Conservation (phyloP, 2,888 invertebrate genomes). For the Crematogaster levior region DNA sequence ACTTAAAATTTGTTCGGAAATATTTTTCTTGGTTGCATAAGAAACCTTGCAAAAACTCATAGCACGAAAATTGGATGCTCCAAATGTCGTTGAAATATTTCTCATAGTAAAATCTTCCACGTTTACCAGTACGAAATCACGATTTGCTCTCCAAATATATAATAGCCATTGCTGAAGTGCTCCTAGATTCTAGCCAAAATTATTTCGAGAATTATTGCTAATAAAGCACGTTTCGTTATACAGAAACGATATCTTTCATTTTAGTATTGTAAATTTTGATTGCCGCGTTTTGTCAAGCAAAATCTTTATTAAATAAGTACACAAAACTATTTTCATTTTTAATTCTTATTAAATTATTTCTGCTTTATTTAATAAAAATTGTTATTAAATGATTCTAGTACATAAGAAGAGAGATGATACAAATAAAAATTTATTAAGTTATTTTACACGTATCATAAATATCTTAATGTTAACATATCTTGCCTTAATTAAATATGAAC, state of each 20-base stretch:
- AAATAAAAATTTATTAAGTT: not conserved
- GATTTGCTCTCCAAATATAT: conserved; percentile 22
- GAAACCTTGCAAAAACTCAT: not conserved
- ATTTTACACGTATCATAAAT: not conserved
- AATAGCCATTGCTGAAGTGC: not conserved
- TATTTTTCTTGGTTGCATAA: not conserved
- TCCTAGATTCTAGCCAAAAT: conserved; percentile 21
- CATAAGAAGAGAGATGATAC: not conserved
- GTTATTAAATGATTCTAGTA: not conserved
- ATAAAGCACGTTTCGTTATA: not conserved
- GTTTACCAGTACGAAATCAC: not conserved
- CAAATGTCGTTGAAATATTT: not conserved
- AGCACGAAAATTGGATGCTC: not conserved
- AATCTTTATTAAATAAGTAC: not conserved
- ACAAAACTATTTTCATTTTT: not conserved
- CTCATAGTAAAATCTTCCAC: not conserved
- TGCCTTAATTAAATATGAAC: not conserved
- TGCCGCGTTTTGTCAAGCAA: not conserved
- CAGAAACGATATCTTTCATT: not conserved
- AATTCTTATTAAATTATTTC: not conserved
- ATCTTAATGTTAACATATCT: not conserved
- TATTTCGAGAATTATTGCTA: conserved; percentile 14
- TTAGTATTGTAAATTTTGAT: not conserved
- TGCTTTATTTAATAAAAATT: not conserved
- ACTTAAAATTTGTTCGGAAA: not conserved